Base-by-base conservation (phyloP, 2,113 vertebrate genomes). In the Sterrhoptilus dennistouni region DNA sequence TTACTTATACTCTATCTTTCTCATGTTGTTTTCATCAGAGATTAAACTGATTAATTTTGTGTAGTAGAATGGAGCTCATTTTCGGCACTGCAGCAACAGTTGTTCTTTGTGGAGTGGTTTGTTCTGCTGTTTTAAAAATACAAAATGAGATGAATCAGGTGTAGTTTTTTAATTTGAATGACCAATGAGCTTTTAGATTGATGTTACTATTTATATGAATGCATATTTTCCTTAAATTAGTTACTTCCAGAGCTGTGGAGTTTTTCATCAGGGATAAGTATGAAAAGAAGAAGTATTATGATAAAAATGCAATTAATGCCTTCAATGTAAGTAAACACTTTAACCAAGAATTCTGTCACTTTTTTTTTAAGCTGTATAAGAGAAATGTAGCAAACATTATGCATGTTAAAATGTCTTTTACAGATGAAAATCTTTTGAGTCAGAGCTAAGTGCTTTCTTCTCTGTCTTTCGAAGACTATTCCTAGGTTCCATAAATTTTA, bases 251-350 rank as follows among this genome's bases (percentile, higher is more conserved):
- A 99, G 98, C 99, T 63, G 99, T 99, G 98, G 99, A 99, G 94
- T 99, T 99, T 97, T 99, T 99, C 98, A 99, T 99, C 98, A 98
- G 99, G 97, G 99, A 99, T 98, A 99, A 99, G 96, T 99, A 99
- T 4, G 99, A 99, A 97, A 99, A 99, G 98, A 99, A 99, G 98
- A 99, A 99, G 96, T 99, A 99, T 95, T 99, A 98, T 1, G 98
- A 99, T 97, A 98, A 99, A 98, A 99, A 99, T 88, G 98, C 98
- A 45, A 40, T 95, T 95, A 98, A 98, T 83, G 76, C 98, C 95
- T 96, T 98, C 95, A 98, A 97, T 89, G 99, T 99, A 98, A 99
- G 99, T 99, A 98, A 89, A 70, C 19, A 44, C 54, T 56, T 81
- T 44, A 54, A 87, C 6, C 7, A 60, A 57, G 28, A 72, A 68